Conservation (phyloP, 2,797 vertebrate genomes). For the Heteromormyrus szaboi region DNA sequence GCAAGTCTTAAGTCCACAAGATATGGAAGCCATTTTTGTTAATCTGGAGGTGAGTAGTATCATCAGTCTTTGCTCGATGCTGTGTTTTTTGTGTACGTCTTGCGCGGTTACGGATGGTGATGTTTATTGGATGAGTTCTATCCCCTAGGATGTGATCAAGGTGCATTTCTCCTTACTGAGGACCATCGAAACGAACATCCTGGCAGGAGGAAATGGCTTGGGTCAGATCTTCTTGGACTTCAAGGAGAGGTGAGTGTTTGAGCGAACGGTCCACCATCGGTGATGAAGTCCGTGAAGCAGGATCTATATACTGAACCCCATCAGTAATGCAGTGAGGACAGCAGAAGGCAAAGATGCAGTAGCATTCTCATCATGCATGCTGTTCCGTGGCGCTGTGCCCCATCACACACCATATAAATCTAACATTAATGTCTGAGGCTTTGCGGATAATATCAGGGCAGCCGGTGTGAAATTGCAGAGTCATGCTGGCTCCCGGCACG, state of each 20-base stretch:
- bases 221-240: slow-evolving; percentile 94
- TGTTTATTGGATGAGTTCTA: background rate
- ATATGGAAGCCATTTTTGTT: slow-evolving; percentile 90
- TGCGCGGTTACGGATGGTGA: background rate
- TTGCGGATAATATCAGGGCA: background rate
- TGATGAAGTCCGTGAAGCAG: background rate
- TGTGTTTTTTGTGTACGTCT: background rate
- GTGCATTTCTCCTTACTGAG: slow-evolving; percentile 83
- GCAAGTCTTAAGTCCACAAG: slow-evolving; percentile 77
- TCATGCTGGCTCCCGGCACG: background rate
- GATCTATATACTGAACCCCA: background rate
- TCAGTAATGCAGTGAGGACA: background rate
- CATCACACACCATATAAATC: background rate
- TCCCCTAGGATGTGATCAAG: slow-evolving; percentile 80
- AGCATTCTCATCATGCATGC: background rate
- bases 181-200: slow-evolving; percentile 84
- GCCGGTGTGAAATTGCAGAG: background rate
- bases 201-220: slow-evolving; percentile 77
- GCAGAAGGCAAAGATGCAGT: background rate
- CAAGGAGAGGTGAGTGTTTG: slow-evolving; percentile 82
- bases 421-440: background rate
- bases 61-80: background rate
- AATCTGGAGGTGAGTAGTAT: slow-evolving; percentile 80
- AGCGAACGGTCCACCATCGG: background rate
- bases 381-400: background rate